Conservation (phyloP, 2,113 vertebrate species). For the Sciurus niger region DNA sequence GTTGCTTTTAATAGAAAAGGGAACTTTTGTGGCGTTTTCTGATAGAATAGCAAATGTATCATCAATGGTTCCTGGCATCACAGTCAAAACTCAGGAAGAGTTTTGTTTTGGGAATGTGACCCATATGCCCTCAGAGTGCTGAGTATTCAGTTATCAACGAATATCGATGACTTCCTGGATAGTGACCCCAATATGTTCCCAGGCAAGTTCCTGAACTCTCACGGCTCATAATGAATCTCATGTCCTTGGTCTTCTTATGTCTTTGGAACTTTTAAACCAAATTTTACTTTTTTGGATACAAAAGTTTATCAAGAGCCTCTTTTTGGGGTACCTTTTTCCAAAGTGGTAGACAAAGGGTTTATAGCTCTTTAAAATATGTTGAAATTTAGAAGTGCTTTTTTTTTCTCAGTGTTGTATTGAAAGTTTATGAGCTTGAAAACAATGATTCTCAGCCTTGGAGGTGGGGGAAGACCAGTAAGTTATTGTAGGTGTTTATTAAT, state of each 20-base stretch:
- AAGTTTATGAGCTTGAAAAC: conserved; percentile 32
- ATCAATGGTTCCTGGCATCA: conserved; percentile 74
- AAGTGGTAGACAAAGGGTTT: background rate
- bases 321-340: conserved; percentile 41
- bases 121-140: background rate
- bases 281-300: background rate
- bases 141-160: conserved; percentile 78
- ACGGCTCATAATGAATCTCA: background rate
- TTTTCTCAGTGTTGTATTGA: background rate
- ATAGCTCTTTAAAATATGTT: conserved; percentile 64
- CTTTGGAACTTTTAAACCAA: background rate
- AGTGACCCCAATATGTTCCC: background rate
- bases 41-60: conserved; percentile 84
- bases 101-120: conserved; percentile 76
- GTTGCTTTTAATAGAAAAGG: conserved; percentile 85
- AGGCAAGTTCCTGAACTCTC: conserved; percentile 71
- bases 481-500: background rate
- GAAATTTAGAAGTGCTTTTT: conserved; percentile 70
- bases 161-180: conserved; percentile 69
- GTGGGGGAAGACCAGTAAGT: background rate
- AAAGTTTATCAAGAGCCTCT: conserved; percentile 56
- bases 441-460: background rate
- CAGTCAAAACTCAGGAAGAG: conserved; percentile 78
- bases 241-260: conserved; percentile 26
- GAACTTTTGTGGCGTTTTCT: conserved; percentile 81